These are phyloP conservation scores for Vulpes lagopus DNA, from an alignment of 2,113 vertebrate genomes.

Conservation along the genomic window DNA sequence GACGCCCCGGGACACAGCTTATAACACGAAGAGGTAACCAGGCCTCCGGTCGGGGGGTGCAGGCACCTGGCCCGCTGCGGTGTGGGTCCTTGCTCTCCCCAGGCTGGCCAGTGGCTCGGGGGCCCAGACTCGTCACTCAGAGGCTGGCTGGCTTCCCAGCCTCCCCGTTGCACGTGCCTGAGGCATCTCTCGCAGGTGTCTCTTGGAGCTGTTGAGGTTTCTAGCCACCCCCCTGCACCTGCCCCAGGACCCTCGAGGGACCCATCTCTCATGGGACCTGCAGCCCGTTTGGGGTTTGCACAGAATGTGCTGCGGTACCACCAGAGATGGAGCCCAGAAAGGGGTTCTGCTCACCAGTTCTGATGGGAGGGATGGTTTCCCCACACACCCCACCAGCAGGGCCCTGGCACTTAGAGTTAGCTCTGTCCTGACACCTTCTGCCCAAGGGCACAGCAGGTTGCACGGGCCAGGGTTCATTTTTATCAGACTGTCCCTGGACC, in stretches of 20 bases:
- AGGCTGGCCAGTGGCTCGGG: neutral
- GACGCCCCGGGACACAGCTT: conserved; percentile 97
- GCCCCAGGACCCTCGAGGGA: neutral
- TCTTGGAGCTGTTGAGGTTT: neutral
- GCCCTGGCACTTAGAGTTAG: neutral
- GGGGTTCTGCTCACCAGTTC: neutral
- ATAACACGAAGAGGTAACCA: conserved; percentile 96
- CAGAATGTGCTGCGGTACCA: fast-evolving
- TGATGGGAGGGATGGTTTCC: neutral
- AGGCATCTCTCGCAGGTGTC: neutral
- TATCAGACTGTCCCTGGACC: neutral
- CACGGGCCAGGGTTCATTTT: too few species aligned
- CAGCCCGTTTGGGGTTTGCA: neutral
- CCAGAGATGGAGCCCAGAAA: neutral
- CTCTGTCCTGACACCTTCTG: neutral
- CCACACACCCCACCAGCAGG: neutral
- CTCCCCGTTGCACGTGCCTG: neutral
- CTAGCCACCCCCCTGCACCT: fast-evolving
- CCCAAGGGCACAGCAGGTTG: neutral
- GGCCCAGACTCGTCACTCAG: neutral
- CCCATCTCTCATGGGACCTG: fast-evolving
- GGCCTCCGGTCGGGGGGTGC: fast-evolving
- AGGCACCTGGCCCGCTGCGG: neutral
- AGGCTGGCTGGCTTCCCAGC: neutral
- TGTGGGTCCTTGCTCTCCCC: fast-evolving